Conservation (phyloP, 2,113 vertebrate species). For the Anarhynchus alexandrinus region DNA sequence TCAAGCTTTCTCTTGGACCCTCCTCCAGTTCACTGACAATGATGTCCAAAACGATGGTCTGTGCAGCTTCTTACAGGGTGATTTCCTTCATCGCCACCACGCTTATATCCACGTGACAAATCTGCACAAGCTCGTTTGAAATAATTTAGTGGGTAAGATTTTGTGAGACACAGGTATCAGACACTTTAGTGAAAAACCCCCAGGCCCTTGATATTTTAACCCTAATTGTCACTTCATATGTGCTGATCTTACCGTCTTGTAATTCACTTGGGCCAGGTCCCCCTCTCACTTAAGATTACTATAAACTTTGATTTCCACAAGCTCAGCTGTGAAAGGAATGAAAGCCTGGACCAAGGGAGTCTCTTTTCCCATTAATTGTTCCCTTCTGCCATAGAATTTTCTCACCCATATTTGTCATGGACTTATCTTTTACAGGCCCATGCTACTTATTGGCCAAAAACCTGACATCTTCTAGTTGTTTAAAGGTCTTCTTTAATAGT, state of each 20-base stretch:
- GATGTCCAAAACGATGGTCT: background rate
- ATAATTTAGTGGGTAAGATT: background rate
- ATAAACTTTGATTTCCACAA: background rate
- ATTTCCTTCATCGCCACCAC: background rate
- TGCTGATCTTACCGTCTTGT: background rate
- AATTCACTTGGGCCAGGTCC: background rate
- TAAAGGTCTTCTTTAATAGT: background rate
- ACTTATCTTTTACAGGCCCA: background rate
- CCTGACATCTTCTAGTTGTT: background rate
- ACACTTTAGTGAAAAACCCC: background rate
- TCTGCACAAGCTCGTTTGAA: background rate
- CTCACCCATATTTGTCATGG: background rate
- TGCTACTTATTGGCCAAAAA: background rate
- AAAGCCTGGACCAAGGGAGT: background rate
- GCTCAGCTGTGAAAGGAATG: background rate
- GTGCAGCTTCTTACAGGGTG: background rate
- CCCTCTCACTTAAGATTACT: background rate
- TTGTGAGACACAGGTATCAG: background rate
- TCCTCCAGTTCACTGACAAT: background rate
- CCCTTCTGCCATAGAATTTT: background rate
- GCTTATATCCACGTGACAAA: background rate
- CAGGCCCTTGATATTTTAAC: background rate
- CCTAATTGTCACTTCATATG: background rate
- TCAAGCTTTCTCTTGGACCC: background rate
- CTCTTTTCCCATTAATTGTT: background rate